These are phyloP conservation scores for Drosophila aldrichi DNA, from an alignment of 2,888 invertebrate genomes.

Conservation along the genomic window DNA sequence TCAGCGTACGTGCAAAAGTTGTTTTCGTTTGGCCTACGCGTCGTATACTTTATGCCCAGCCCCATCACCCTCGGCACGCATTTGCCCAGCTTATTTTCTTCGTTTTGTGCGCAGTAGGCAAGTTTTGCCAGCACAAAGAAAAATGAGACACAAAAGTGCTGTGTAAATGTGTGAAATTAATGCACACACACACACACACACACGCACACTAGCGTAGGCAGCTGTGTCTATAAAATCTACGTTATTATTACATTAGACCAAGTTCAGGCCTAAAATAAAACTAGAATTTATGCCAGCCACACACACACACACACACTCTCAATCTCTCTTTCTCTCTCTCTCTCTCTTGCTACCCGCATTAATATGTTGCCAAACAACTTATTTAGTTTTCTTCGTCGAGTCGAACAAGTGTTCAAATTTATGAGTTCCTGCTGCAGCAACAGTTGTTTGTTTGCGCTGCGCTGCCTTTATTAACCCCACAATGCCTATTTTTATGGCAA, in stretches of 20 bases:
- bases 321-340: neutral
- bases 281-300: slow-evolving; percentile 55
- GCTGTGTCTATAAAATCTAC: slow-evolving; percentile 63
- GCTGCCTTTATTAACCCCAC: slow-evolving; percentile 49
- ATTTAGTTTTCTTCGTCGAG: slow-evolving; percentile 45
- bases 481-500: slow-evolving; percentile 32
- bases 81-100: neutral
- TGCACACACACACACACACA: slow-evolving; percentile 47
- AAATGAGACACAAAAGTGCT: slow-evolving; percentile 71
- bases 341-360: neutral
- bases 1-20: slow-evolving; percentile 61
- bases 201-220: slow-evolving; percentile 24
- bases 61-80: neutral
- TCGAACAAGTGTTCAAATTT: slow-evolving; percentile 62
- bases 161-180: slow-evolving; percentile 76
- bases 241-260: slow-evolving; percentile 71
- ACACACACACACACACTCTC: too few species aligned
- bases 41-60: slow-evolving; percentile 49
- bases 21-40: slow-evolving; percentile 43
- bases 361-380: slow-evolving; percentile 43
- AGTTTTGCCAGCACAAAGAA: slow-evolving; percentile 51
- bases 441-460: slow-evolving; percentile 27
- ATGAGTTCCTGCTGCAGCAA: slow-evolving; percentile 57
- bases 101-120: slow-evolving; percentile 32
- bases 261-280: slow-evolving; percentile 50